Evolutionary conservation across 2,888 invertebrate genomes (phyloP).

Genomic region (Drosophila recens): DNA sequence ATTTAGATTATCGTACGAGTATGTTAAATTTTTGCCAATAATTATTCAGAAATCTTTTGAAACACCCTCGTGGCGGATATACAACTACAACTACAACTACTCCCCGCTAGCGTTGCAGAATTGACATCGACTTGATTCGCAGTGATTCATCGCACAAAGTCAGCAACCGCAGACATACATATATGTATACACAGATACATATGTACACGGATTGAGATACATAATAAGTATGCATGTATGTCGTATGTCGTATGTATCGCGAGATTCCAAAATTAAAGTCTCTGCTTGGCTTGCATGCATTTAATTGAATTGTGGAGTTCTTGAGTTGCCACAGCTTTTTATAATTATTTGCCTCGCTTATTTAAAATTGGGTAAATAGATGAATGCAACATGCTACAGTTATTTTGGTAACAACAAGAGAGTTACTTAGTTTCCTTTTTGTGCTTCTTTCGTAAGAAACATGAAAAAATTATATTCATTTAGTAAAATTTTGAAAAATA

Average conservation of each 20-base stretch:
- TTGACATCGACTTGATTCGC: slow-evolving; percentile 29
- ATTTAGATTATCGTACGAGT: background rate
- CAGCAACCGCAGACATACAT: slow-evolving; percentile 13
- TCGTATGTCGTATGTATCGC: background rate
- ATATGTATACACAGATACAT: background rate
- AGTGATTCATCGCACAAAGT: slow-evolving; percentile 47
- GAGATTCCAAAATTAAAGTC: slow-evolving; percentile 8
- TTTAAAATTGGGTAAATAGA: slow-evolving; percentile 3
- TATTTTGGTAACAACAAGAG: background rate
- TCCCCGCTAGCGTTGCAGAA: slow-evolving; percentile 25
- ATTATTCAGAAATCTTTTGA: slow-evolving; percentile 10
- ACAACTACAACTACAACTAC: slow-evolving; percentile 11
- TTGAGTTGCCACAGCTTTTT: slow-evolving; percentile 5
- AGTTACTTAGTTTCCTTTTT: background rate
- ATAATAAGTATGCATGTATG: background rate
- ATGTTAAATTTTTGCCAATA: background rate
- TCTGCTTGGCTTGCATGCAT: slow-evolving; percentile 18
- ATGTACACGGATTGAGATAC: slow-evolving; percentile 7
- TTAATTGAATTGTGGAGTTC: slow-evolving; percentile 3
- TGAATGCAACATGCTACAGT: background rate
- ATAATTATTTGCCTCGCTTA: slow-evolving; percentile 16
- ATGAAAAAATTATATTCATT: no score
- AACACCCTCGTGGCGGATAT: slow-evolving; percentile 38
- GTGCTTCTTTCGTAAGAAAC: no score
- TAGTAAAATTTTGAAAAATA: no score